Evolutionary conservation across 2,888 invertebrate species (phyloP), one percentile per base, ranked within the genome.

Genomic region (Andrena minutula): DNA sequence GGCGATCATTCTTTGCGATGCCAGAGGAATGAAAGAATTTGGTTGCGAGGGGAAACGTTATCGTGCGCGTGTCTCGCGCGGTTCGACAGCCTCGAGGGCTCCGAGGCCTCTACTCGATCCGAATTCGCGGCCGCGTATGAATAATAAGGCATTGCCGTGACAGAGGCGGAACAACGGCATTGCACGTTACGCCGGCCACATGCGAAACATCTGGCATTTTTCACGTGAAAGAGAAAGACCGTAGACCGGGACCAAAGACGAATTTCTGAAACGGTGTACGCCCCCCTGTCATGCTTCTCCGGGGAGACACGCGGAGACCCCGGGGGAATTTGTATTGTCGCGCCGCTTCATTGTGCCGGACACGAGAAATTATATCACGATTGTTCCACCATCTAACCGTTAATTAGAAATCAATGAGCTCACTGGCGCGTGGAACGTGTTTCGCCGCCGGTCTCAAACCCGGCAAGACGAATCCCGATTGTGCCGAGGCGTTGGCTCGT

Each of bases 151-250:
- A 86, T 84, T 82, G 84, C 84, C 87, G 82, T 78, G 86, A 78
- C 88, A 84, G 76, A 86, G 78, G 83, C 83, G 86, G 84, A 86
- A 89, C 83, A 83, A 86, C 84, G 84, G 84, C 85, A 82, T 73
- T 83, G 86, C 85, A 85, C 86, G 88, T 86, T 87, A 72, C 82
- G 83, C 78, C 90, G 90, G 89, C 92, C 94, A 94, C 93, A 94
- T 94, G 94, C 92, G 92, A 91, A 92, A 93, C 94, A 94, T 94
- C 93, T 94, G 93, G 93, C 93, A 93, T 92, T 93, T 93, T 93
- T 93, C 90, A 90, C 93, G 92, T 92, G 92, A 93, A 93, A 93
- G 92, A 92, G 90, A 92, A 88, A 85, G 87, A 86, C 79, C 70
- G 75, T 65, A 69, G 85, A 68, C 72, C 73, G 47, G 85, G 82